Evolutionary conservation across 2,888 invertebrate species (phyloP).

Genomic region (Isoperla grammatica): DNA sequence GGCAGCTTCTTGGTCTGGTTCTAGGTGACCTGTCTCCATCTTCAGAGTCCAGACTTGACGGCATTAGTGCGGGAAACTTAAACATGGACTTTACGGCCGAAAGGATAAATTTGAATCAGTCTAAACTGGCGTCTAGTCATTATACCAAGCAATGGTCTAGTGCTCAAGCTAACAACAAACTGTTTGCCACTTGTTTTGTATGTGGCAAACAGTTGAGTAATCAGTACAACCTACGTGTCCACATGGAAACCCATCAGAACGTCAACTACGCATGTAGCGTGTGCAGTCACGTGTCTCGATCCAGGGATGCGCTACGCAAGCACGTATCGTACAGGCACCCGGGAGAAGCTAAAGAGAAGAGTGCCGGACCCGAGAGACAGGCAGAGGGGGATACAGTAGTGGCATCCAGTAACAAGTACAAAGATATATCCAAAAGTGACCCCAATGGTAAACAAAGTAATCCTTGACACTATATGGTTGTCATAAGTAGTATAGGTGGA

Average conservation of each 20-base stretch:
- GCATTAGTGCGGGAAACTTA: not conserved
- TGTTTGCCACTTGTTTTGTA: conserved; percentile 69
- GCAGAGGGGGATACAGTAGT: too few relatives aligned
- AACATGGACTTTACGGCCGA: not conserved
- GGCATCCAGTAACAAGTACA: too few relatives aligned
- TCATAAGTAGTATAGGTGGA: too few relatives aligned
- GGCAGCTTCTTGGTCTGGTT: too few relatives aligned
- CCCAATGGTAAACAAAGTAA: too few relatives aligned
- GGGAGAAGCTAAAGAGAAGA: conserved; percentile 40
- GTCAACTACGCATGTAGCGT: conserved; percentile 81
- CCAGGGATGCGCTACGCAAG: conserved; percentile 79
- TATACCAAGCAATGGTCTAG: conserved; percentile 4
- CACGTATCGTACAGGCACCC: conserved; percentile 86
- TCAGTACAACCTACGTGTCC: conserved; percentile 84
- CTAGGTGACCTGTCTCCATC: not conserved
- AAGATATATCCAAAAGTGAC: too few relatives aligned
- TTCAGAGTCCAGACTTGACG: not conserved
- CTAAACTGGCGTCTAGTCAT: conserved; percentile 19
- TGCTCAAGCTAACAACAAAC: conserved; percentile 40
- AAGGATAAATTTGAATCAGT: conserved; percentile 22
- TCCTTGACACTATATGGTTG: too few relatives aligned
- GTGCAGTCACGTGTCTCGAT: conserved; percentile 81
- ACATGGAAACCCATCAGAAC: conserved; percentile 87
- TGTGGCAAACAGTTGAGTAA: conserved; percentile 86
- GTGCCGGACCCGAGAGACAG: too few relatives aligned